Base-by-base conservation (phyloP, 1,140 invertebrate species). In the Drosophila pseudoananassae region DNA sequence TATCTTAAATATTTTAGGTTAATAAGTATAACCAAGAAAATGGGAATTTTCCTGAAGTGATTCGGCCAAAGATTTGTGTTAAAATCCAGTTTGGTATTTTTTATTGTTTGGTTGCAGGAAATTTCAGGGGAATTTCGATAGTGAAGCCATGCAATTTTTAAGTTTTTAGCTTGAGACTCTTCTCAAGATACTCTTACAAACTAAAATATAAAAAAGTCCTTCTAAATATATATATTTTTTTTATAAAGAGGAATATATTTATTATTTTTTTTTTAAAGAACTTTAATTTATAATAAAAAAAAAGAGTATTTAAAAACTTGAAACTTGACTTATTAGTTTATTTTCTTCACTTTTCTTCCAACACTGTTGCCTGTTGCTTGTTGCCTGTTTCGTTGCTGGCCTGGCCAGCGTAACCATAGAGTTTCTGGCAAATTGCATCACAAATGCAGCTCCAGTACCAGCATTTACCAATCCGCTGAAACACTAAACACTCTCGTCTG, bases 361-460 rank as follows among this genome's bases (percentile, higher is more conserved):
- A 14, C 36, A 31, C 52, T 64, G 45, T 61, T 72, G 47, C 47
- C n/a, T 20, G 10, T 36, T 33, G 10, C 15, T 15, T 17, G 51
- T 15, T 53, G 33, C 10, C 15, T 36, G 51, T 23, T 53, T 50
- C n/a, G 23, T 29, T 23, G 23, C n/a, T 50, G 20, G 25, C 47
- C 38, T 31, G 31, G 56, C 73, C 68, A 76, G 64, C 82, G 76
- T 81, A 85, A 85, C 64, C 68, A 71, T 58, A 63, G 77, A 69
- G 58, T 84, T 81, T 82, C 58, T 82, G 76, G 66, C 77, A 73
- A 85, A 84, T 84, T 84, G 82, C 81, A 85, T 84, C 81, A 83
- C 63, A 56, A 53, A 61, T 66, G 69, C 63, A 58, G 58, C 31
- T 20, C 25, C 14, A 47, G 64, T 47, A 31, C 38, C 33, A 51